These are phyloP conservation scores for Felis catus DNA, from an alignment of 2,113 vertebrate genomes.

Conservation along the genomic window DNA sequence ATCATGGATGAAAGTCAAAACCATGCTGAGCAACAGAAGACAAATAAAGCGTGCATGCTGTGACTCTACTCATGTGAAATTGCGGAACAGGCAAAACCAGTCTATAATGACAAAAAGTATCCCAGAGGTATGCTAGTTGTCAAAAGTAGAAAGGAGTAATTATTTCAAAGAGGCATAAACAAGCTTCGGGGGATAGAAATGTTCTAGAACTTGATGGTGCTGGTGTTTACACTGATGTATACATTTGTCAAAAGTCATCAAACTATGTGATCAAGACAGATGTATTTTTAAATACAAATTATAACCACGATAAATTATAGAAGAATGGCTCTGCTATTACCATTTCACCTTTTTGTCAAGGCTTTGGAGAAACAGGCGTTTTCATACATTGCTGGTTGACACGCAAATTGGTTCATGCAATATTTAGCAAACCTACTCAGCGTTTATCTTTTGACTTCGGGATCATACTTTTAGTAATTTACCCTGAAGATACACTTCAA, in stretches of 20 bases:
- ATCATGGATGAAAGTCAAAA: neutral
- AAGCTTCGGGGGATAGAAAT: neutral
- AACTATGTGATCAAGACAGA: neutral
- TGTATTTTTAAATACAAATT: neutral
- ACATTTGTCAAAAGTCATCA: neutral
- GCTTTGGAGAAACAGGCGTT: neutral
- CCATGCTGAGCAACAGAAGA: neutral
- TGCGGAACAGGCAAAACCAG: neutral
- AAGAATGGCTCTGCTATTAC: neutral
- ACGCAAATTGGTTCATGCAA: slow-evolving; percentile 25
- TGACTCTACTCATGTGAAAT: neutral
- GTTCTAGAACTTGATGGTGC: neutral
- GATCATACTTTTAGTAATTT: neutral
- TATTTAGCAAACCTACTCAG: neutral
- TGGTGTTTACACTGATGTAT: neutral
- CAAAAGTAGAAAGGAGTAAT: neutral
- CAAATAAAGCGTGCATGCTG: neutral
- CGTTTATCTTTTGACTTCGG: neutral
- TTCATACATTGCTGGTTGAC: neutral
- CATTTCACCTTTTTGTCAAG: neutral
- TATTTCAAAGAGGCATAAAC: neutral
- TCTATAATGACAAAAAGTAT: neutral
- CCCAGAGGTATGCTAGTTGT: neutral
- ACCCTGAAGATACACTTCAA: neutral
- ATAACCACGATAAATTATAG: neutral